These are phyloP conservation scores for Dyspetes luteomarginatus DNA, from an alignment of 2,888 invertebrate genomes.

Conservation along the genomic window DNA sequence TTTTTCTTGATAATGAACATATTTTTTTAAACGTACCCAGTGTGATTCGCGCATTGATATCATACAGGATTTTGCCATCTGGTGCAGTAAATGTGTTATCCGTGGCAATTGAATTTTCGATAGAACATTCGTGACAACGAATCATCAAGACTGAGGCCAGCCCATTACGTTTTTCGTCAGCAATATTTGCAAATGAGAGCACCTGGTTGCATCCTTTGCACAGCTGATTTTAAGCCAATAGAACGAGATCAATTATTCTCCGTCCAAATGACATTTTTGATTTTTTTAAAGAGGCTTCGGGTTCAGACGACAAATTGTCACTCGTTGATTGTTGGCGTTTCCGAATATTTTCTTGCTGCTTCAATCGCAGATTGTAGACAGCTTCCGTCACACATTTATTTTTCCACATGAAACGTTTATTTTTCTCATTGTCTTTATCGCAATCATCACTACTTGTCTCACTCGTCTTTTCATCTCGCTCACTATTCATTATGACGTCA, in stretches of 20 bases:
- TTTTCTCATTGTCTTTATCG: not conserved
- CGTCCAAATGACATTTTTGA: constrained; percentile 16
- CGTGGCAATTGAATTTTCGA: constrained; percentile 33
- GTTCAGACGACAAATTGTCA: not conserved
- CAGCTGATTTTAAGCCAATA: constrained; percentile 21
- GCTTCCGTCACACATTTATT: constrained; percentile 21
- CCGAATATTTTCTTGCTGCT: constrained; percentile 8
- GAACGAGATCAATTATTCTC: constrained; percentile 30
- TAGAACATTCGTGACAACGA: constrained; percentile 26
- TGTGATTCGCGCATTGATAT: constrained; percentile 35
- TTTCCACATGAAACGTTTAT: not conserved
- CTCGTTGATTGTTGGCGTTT: constrained; percentile 12
- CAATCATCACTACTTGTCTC: too few species aligned
- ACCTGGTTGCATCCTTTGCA: constrained; percentile 21
- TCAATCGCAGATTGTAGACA: constrained; percentile 28
- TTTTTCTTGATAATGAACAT: not conserved
- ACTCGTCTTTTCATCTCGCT: too few species aligned
- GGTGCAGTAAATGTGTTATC: constrained; percentile 18
- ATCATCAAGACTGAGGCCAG: constrained; percentile 22
- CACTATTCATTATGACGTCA: too few species aligned
- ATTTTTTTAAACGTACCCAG: constrained; percentile 31
- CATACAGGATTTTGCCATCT: constrained; percentile 30
- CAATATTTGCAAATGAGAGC: constrained; percentile 32
- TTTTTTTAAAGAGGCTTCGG: constrained; percentile 9
- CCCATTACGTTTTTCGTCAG: constrained; percentile 30